These are phyloP conservation scores for Erebia palarica DNA, from an alignment of 2,888 invertebrate genomes.

Conservation along the genomic window DNA sequence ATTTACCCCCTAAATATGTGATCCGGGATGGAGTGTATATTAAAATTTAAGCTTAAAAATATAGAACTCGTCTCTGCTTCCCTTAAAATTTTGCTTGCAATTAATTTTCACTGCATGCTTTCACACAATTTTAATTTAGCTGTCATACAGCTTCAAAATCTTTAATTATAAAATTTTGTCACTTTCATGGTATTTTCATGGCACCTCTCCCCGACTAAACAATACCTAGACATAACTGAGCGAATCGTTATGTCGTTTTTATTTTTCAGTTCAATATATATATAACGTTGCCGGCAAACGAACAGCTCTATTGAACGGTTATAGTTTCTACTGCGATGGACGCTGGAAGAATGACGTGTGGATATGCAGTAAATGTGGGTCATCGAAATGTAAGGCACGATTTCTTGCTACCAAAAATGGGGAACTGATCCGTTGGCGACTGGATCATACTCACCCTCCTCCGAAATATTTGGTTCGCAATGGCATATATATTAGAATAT, in stretches of 20 bases:
- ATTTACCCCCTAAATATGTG: constrained; percentile 14
- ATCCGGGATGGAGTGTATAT: constrained; percentile 5
- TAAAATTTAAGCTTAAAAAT: constrained; percentile 6
- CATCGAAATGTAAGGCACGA: not conserved
- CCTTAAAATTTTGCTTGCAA: too few relatives aligned
- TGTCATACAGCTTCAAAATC: too few relatives aligned
- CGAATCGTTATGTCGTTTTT: not conserved
- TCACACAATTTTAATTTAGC: too few relatives aligned
- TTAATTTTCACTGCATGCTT: too few relatives aligned
- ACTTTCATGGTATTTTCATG: too few relatives aligned
- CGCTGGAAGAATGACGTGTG: constrained; percentile 1
- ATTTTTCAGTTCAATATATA: not conserved
- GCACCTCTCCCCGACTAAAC: too few relatives aligned
- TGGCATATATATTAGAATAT: not conserved
- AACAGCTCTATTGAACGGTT: not conserved
- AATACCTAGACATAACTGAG: too few relatives aligned
- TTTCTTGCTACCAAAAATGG: constrained; percentile 1
- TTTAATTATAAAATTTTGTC: too few relatives aligned
- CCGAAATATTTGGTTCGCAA: not conserved
- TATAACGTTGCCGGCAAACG: not conserved
- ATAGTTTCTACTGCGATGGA: not conserved
- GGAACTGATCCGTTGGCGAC: not conserved
- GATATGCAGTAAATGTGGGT: not conserved
- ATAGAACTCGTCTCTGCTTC: not conserved
- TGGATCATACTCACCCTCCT: not conserved